These are phyloP conservation scores for Rutilus rutilus DNA, from an alignment of 2,113 vertebrate genomes.

Conservation along the genomic window DNA sequence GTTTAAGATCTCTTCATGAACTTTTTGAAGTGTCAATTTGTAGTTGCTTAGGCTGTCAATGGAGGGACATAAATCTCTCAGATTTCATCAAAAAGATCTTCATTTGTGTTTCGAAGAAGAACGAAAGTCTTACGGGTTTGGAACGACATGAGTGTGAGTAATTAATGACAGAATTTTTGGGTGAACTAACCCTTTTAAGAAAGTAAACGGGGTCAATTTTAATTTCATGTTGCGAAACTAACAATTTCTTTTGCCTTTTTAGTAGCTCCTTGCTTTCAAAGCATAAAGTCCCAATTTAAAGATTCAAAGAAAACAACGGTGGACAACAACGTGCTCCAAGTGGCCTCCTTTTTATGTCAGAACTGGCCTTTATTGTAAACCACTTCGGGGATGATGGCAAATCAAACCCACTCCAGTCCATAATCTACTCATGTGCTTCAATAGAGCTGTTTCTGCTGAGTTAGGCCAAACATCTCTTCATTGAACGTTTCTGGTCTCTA, in stretches of 20 bases:
- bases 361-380: not conserved
- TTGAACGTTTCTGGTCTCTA: conserved; percentile 24
- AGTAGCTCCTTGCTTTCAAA: not conserved
- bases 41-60: too few relatives aligned
- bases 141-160: too few relatives aligned
- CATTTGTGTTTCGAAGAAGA: too few relatives aligned
- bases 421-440: not conserved
- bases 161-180: too few relatives aligned
- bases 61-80: too few relatives aligned
- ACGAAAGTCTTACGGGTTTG: too few relatives aligned
- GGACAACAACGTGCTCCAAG: not conserved
- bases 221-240: not conserved
- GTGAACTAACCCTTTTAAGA: too few relatives aligned
- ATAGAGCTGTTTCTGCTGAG: not conserved
- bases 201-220: not conserved
- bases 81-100: too few relatives aligned
- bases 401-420: not conserved
- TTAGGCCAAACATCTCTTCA: not conserved
- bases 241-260: not conserved
- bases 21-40: too few relatives aligned
- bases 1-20: too few relatives aligned
- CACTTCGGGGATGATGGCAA: not conserved
- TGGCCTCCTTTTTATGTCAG: not conserved
- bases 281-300: too few relatives aligned
- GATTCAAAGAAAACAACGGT: too few relatives aligned